phyloP scores from a whole-genome alignment of 2,888 invertebrate genomes.

The Melinaea menophilus region DNA sequence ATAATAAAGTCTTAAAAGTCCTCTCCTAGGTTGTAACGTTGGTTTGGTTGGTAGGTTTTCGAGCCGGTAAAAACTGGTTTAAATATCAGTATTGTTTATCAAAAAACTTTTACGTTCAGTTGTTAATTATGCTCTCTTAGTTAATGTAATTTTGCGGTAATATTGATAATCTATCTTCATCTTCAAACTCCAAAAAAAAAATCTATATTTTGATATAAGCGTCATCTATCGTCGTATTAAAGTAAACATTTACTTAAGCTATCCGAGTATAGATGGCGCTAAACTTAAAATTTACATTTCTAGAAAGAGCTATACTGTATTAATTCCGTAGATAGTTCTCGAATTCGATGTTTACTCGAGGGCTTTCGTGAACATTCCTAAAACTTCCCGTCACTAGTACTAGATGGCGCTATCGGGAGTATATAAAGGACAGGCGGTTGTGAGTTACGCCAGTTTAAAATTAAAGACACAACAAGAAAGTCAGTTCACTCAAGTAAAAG shows the following conservation, averaged over 20 bases:
- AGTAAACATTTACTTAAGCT: slow-evolving; percentile 30
- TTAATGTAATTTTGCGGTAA: too few species aligned
- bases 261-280: slow-evolving; percentile 48
- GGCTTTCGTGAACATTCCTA: slow-evolving; percentile 42
- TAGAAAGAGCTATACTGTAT: slow-evolving; percentile 13
- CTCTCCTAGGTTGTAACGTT: too few species aligned
- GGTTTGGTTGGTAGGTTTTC: too few species aligned
- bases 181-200: too few species aligned
- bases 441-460: too few species aligned
- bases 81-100: too few species aligned
- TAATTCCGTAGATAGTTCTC: slow-evolving; percentile 20
- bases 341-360: slow-evolving; percentile 11
- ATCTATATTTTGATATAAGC: background rate
- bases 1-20: too few species aligned
- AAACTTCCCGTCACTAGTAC: slow-evolving; percentile 23
- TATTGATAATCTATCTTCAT: too few species aligned
- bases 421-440: slow-evolving; percentile 38
- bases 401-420: slow-evolving; percentile 46
- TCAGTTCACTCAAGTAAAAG: slow-evolving; percentile 19
- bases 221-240: slow-evolving; percentile 16
- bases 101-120: too few species aligned
- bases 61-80: too few species aligned
- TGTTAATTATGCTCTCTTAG: too few species aligned
- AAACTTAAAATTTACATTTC: background rate
- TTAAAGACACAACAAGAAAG: background rate